These are phyloP conservation scores for Noctua fimbriata DNA, from an alignment of 2,888 invertebrate species.

Conservation along the genomic window DNA sequence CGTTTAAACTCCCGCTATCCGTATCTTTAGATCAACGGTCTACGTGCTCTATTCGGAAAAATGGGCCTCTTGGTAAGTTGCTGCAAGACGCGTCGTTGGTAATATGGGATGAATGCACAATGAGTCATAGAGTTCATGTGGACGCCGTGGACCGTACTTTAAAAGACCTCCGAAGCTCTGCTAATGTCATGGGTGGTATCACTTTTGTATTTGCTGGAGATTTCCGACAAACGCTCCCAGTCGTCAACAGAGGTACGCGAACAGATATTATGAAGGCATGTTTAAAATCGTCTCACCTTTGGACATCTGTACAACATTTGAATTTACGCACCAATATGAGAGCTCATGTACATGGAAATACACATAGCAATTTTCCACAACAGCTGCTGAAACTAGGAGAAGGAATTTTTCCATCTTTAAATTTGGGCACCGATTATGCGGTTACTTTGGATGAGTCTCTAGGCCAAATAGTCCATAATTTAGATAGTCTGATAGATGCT, in stretches of 20 bases:
- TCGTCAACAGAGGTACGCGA: constrained; percentile 53
- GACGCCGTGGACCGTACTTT: constrained; percentile 50
- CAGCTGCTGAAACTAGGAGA: constrained; percentile 62
- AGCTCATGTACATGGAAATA: constrained; percentile 58
- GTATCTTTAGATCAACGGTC: constrained; percentile 58
- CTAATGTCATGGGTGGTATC: constrained; percentile 42
- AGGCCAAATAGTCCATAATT: constrained; percentile 60
- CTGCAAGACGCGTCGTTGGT: constrained; percentile 64
- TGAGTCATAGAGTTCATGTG: constrained; percentile 57
- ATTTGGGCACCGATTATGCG: constrained; percentile 45
- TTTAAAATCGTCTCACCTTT: constrained; percentile 33
- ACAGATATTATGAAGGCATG: constrained; percentile 51
- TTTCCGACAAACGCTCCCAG: constrained; percentile 4
- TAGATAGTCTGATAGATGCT: constrained; percentile 58
- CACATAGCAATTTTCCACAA: constrained; percentile 60
- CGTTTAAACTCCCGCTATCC: constrained; percentile 57
- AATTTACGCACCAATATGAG: constrained; percentile 63
- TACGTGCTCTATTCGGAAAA: constrained; percentile 63
- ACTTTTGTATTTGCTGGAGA: constrained; percentile 1
- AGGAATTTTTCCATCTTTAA: constrained; percentile 56
- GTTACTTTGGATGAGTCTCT: constrained; percentile 52
- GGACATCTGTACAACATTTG: neutral
- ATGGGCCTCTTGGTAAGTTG: constrained; percentile 69
- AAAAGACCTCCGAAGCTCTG: constrained; percentile 45
- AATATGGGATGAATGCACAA: constrained; percentile 63